Base-by-base conservation (phyloP, 2,888 invertebrate genomes). In the Scaptomyza cyrtandrae region DNA sequence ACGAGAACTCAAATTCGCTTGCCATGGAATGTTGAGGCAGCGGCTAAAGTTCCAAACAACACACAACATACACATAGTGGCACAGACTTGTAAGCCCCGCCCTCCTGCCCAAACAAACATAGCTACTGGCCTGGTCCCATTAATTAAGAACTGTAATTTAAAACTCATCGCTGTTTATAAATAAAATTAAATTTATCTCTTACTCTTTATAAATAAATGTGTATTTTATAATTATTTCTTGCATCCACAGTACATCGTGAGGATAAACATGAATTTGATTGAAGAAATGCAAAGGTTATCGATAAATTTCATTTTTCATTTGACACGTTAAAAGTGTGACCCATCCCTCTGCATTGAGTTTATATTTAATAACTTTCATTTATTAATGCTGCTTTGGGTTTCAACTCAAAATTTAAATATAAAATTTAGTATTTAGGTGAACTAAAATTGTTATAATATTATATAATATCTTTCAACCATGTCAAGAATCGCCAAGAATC, bases 1-100 rank as follows among this genome's bases (percentile, higher is more conserved):
- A 92, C 62, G 92, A 92, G 59, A 92, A 92, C 66, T 92, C 92
- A 35, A 92, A 92, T 80, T 92, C 92, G 0, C 79, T 92, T 39
- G 92, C 92, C 65, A 92, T 92, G 92, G 92, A 92, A 74, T 92
- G 92, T 83, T 92, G 90, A 80, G 60, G n/a, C 35, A 24, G 10
- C 24, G 37, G 11, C 14, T 14, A 3, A 3, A 35, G 19, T 19
- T 35, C 1, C n/a, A n/a, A 37, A 14, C 11, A 48, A 39, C 49
- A 52, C 24, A 50, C 48, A 35, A 50, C 33, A 13, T 27, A 35
- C 48, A 61, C 46, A 53, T 46, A 43, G 31, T 57, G 46, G 53
- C 64, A 62, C 61, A 49, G 67, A 74, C 62, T 65, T 65, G 54
- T 49, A 59, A 19, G 48, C 41, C 35, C 43, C 27, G 46, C 49